phyloP scores from a whole-genome alignment of 2,113 vertebrate species.

The Octodon degus region DNA sequence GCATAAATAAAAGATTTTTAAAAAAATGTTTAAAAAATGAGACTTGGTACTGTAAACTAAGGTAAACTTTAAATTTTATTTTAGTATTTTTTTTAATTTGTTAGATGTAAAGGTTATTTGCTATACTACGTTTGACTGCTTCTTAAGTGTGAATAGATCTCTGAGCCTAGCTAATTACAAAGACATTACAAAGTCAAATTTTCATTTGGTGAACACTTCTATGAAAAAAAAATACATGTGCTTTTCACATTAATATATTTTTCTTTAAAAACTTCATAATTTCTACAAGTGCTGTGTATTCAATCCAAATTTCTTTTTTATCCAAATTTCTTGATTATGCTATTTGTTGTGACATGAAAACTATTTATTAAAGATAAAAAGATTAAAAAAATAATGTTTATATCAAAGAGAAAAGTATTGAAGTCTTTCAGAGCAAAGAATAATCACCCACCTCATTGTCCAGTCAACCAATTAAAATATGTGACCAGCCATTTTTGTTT shows the following conservation, averaged over 20 bases:
- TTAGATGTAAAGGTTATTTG: background rate
- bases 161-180: background rate
- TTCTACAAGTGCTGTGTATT: background rate
- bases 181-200: background rate
- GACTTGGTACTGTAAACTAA: background rate
- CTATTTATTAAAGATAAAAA: constrained; percentile 54
- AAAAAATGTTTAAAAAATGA: background rate
- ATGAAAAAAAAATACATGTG: background rate
- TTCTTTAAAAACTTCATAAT: constrained; percentile 14
- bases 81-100: constrained; percentile 42
- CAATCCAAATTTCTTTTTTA: background rate
- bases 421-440: background rate
- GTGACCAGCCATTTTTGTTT: background rate
- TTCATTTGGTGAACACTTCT: constrained; percentile 16
- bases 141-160: background rate
- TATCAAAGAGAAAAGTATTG: background rate
- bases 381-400: background rate
- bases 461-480: background rate
- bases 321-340: constrained; percentile 10
- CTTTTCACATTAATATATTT: background rate
- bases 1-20: too few relatives aligned
- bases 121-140: background rate
- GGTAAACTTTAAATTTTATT: constrained; percentile 49
- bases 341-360: constrained; percentile 23
- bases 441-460: background rate